phyloP scores from a whole-genome alignment of 2,888 invertebrate genomes.

The Erebia ligea region DNA sequence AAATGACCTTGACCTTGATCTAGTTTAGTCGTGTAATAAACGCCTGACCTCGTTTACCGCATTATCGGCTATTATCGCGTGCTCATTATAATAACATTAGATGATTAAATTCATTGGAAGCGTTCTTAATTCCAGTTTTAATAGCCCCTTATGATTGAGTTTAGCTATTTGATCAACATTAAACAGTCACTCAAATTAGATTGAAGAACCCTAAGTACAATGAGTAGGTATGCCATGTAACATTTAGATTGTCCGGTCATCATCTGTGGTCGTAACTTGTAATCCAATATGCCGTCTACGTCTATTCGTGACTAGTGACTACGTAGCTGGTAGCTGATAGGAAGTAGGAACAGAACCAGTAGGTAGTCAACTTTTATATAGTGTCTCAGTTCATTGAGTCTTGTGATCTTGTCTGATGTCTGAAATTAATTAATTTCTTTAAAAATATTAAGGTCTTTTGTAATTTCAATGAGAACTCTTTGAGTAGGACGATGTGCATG shows the following conservation, averaged over 20 bases:
- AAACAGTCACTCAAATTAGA: slow-evolving; percentile 7
- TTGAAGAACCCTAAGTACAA: not conserved
- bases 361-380: no score
- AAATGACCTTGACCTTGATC: slow-evolving; percentile 83
- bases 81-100: slow-evolving; percentile 70
- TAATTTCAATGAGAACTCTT: not conserved
- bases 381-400: no score
- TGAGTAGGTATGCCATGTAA: not conserved
- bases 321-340: not conserved
- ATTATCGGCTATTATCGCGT: slow-evolving; percentile 74
- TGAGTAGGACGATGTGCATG: not conserved
- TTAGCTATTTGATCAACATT: slow-evolving; percentile 15
- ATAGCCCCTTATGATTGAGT: slow-evolving; percentile 27
- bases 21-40: slow-evolving; percentile 78
- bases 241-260: not conserved
- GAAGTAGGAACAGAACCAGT: no score
- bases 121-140: slow-evolving; percentile 46
- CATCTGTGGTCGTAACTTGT: not conserved
- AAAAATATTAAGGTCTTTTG: not conserved
- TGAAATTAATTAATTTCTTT: no score
- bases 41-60: slow-evolving; percentile 78
- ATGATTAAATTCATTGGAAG: slow-evolving; percentile 51
- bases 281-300: slow-evolving; percentile 1
- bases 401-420: no score
- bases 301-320: not conserved